Conservation (phyloP, 2,888 invertebrate species). For the Protonemura montana region DNA sequence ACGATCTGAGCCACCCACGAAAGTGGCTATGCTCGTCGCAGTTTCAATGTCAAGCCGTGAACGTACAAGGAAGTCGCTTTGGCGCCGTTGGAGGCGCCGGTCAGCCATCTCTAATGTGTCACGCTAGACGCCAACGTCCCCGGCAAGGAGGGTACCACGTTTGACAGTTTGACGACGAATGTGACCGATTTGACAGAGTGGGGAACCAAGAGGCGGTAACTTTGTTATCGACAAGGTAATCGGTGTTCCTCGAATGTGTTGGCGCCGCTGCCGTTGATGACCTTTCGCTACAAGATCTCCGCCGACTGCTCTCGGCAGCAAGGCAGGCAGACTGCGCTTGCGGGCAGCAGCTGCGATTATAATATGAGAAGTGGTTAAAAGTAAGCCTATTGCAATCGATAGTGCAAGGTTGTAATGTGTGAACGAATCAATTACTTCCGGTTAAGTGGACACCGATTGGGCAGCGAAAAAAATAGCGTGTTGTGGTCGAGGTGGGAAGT, state of each 20-base stretch:
- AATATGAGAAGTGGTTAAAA: neutral
- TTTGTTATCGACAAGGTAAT: neutral
- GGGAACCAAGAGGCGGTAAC: neutral
- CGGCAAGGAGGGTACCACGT: neutral
- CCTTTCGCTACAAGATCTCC: neutral
- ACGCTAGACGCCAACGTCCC: neutral
- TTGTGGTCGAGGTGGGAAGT: neutral
- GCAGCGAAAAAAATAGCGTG: neutral
- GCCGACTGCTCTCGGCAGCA: neutral
- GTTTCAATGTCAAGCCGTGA: neutral
- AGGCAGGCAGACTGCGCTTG: neutral
- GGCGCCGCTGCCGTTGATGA: neutral
- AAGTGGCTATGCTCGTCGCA: neutral
- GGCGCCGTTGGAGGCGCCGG: neutral
- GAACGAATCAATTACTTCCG: neutral
- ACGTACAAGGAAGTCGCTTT: neutral
- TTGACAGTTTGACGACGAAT: neutral
- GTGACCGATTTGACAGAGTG: neutral
- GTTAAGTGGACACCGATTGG: neutral
- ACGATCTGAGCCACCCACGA: neutral
- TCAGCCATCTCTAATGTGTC: neutral
- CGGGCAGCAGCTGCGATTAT: neutral
- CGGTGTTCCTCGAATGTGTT: neutral
- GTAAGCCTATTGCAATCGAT: slow-evolving; percentile 1
- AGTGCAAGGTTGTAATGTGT: slow-evolving; percentile 20